Evolutionary conservation across 1,140 invertebrate species (phyloP), one percentile per base, ranked within the genome.

Genomic region (Homarus americanus): DNA sequence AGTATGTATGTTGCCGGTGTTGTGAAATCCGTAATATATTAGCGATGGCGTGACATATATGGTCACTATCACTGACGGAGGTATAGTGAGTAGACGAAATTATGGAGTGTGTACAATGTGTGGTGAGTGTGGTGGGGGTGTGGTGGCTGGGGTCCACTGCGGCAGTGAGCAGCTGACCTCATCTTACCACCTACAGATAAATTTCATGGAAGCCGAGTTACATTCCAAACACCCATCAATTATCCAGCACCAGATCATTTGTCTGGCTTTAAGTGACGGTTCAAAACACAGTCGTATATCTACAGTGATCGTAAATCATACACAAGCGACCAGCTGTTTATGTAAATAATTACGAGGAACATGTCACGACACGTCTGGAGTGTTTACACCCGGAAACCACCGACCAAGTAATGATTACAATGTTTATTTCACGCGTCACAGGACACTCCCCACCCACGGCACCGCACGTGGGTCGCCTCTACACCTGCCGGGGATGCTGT

Each of bases 381-480:
- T n/a, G n/a, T n/a, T n/a, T 49, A 2, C 44, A 49, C 53, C 17
- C 17, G 24, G 12, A 17, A 20, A 4, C 10, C 17, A 58, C n/a
- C 63, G 24, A 69, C 15, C 63, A 32, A 15, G n/a, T 28, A 32
- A 69, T 28, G 63, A 5, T 32, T 28, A 28, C 28, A 2, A 0
- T 69, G 58, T 24, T 63, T 20, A 17, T 32, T 53, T 24, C n/a
- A n/a, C 32, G 53, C 49, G 0, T 34, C 20, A 2, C 63, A 24
- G 79, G 53, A n/a, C 79, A 58, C 32, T 36, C 53, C 53, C 32
- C 28, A 32, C 78, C 44, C 49, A 36, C 15, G 3, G 10, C 38
- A 63, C 79, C 34, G 49, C 79, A 82, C 79, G 79, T 82, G 53
- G 49, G 53, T n/a, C 28, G 75, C 78, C 10, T 28, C 72, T 10